Base-by-base conservation (phyloP, 2,797 vertebrate species). In the Muscicapa comitata region DNA sequence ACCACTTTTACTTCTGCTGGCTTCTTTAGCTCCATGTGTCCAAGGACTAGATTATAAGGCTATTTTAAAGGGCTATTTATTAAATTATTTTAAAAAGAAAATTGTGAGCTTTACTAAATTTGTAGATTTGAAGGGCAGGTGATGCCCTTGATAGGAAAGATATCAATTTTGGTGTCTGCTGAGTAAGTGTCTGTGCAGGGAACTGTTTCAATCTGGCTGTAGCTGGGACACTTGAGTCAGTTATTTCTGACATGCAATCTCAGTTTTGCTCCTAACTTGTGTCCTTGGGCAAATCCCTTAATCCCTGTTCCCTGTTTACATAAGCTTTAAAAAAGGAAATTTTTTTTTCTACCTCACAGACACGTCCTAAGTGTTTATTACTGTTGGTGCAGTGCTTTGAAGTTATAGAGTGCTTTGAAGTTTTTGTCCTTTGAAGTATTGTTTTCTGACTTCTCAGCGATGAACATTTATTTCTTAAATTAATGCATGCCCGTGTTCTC, bases 391-490 rank as follows among this genome's bases (percentile, higher is more conserved):
- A 83, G 83, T 10, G 53, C 96, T 97, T 97, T 96, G 95, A 97
- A 97, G 95, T 96, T 81, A 54, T 1, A 14, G 65, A 68, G 90
- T 15, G 45, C 96, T 96, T 96, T 96, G 95, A 96, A 95, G 93
- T 92, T 76, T 76, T 62, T 86, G 58, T 71, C 88, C 96, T 97
- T 97, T 97, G 96, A 97, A 96, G 95, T 95, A 97, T 96, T 96
- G 94, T 96, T 97, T 97, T 97, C 77, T 94, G 90, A 90, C 95
- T 96, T 95, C 94, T 93, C 91, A 54, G 93, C 95, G 50, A 95
- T 96, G 96, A 97, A 85, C 90, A 82, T 77, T 96, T 97, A 96
- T 97, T 97, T 85, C 97, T 95, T 86, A 96, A 97, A 97, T 97
- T 92, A 96, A 95, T 86, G 57, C 86, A 83, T 93, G 93, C 97